Conservation (phyloP, 2,113 vertebrate species). For the Coracopsis vasa region DNA sequence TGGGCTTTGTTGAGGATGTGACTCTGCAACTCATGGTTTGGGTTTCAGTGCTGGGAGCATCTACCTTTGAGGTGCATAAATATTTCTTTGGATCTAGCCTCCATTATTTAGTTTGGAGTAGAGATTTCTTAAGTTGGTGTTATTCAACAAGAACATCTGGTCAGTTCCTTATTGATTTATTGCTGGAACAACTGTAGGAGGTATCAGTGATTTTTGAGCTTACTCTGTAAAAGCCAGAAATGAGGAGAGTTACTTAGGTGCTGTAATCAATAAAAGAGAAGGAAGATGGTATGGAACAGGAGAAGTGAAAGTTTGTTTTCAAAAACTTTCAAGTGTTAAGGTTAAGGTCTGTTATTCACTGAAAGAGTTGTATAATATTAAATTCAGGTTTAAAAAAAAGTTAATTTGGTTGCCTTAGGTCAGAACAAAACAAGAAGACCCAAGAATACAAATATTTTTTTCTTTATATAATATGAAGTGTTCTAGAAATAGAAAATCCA, state of each 20-base stretch:
- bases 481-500: constrained; percentile 8
- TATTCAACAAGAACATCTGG: not conserved
- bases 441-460: not conserved
- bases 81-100: not conserved
- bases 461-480: not conserved
- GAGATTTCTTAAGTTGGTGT: not conserved
- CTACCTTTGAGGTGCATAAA: not conserved
- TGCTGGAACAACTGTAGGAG: not conserved
- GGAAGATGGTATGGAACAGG: not conserved
- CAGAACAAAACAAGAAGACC: not conserved
- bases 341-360: not conserved
- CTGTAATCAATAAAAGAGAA: not conserved
- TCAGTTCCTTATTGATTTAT: not conserved
- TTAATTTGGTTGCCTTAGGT: not conserved
- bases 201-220: not conserved
- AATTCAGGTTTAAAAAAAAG: not conserved
- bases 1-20: not conserved
- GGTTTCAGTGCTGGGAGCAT: not conserved
- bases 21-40: not conserved
- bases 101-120: not conserved
- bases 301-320: not conserved
- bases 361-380: not conserved
- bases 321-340: not conserved
- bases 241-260: not conserved
- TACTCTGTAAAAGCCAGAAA: not conserved